Evolutionary conservation across 2,113 vertebrate species (phyloP).

Genomic region (Oceanites oceanicus): DNA sequence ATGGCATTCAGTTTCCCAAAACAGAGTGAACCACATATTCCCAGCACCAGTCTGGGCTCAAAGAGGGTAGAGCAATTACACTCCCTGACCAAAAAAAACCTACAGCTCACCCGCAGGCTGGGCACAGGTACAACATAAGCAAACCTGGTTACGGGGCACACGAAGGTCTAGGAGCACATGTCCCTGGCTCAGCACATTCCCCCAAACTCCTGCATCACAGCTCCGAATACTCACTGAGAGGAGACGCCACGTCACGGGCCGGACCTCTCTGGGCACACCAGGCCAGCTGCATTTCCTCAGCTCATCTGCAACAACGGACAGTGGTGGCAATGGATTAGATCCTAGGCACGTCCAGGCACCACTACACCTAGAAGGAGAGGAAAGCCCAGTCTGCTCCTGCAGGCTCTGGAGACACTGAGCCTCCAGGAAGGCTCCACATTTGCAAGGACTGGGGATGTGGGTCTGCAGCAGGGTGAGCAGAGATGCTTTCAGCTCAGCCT

Average conservation of each 20-base stretch:
- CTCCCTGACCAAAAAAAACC: neutral
- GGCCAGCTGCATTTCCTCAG: conserved; percentile 98
- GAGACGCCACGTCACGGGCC: conserved; percentile 96
- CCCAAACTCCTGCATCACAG: neutral
- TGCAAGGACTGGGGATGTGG: neutral
- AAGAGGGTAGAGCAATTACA: neutral
- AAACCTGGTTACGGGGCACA: neutral
- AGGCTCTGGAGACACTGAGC: conserved; percentile 40
- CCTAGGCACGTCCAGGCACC: conserved; percentile 60
- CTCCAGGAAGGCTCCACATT: conserved; percentile 17
- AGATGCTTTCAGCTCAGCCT: neutral
- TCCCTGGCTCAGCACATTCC: neutral
- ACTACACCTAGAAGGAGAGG: conserved; percentile 70
- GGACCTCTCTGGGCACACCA: conserved; percentile 92
- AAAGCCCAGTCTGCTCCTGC: conserved; percentile 70
- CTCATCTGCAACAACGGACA: conserved; percentile 85
- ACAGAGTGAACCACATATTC: neutral
- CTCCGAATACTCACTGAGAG: conserved; percentile 82
- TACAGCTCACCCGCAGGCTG: neutral
- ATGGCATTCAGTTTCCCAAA: neutral
- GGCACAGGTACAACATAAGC: neutral
- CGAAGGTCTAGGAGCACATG: accelerated
- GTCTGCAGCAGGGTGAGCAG: neutral
- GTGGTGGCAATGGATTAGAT: conserved; percentile 68
- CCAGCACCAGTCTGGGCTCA: neutral